Evolutionary conservation across 2,888 invertebrate species (phyloP), one percentile per base, ranked within the genome.

Genomic region (Cephus nigrinus): DNA sequence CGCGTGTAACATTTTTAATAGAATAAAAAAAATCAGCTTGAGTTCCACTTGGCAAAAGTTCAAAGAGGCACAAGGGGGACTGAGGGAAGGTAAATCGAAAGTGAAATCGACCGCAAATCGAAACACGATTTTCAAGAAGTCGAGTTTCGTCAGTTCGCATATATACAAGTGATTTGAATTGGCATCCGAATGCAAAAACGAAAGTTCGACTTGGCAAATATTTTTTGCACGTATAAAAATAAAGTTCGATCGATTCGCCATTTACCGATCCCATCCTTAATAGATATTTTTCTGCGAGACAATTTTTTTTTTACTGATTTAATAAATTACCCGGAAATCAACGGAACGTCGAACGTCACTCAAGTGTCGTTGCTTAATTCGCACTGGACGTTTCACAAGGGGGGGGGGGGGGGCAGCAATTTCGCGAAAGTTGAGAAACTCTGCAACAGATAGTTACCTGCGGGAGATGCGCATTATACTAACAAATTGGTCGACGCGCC

Each of bases 401-500:
- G 12, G 1, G 15, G 12, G 33, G 12, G 1, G 15, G 33, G 32
- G 12, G 15, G 1, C 12, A 12, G 15, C 74, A n/a, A 34, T 15
- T 74, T n/a, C 74, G 35, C 32, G 74, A 34, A 35, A 34, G 36
- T 34, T 35, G 74, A 74, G 33, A 74, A 23, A 35, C 36, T 30
- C 33, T 74, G 74, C 9, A 33, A 33, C 71, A 71, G 40, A 78
- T 40, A 55, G 12, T 71, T 34, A 32, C 74, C 74, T 30, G 23
- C 40, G 55, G 72, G 69, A 32, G 75, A 75, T 34, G 40, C 4
- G 72, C 72, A 78, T 78, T 72, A 72, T 55, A 72, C 75, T 75
- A 78, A 72, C 78, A 78, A 78, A 78, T 78, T 78, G 75, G 75
- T 72, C 73, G 75, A 75, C 71, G 55, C 40, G 71, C 55, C 69